Evolutionary conservation across 2,888 invertebrate genomes (phyloP).

Genomic region (Zeuzera pyrina): DNA sequence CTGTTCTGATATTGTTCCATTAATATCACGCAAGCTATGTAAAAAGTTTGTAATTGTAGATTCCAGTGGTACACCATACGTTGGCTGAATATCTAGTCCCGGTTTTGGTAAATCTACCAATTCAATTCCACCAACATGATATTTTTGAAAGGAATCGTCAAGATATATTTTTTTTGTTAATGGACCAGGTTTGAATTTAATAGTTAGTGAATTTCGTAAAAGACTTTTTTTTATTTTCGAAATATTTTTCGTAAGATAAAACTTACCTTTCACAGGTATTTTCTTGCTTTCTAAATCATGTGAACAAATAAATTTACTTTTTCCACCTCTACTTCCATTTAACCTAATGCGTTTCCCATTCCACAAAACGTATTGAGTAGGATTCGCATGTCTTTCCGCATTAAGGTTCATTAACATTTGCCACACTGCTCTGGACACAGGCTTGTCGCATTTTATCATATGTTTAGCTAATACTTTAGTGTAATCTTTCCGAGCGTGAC

Average conservation of each 20-base stretch:
- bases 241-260: conserved; percentile 13
- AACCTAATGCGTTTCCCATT: conserved; percentile 45
- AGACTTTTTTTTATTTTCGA: conserved; percentile 30
- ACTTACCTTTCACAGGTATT: conserved; percentile 17
- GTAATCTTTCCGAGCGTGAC: conserved; percentile 34
- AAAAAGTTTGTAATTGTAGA: conserved; percentile 51
- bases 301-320: conserved; percentile 38
- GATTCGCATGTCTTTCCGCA: conserved; percentile 32
- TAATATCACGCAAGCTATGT: conserved; percentile 37
- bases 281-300: conserved; percentile 31
- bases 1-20: conserved; percentile 52
- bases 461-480: conserved; percentile 43
- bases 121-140: conserved; percentile 54
- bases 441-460: conserved; percentile 36
- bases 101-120: conserved; percentile 64
- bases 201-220: conserved; percentile 37
- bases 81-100: conserved; percentile 58
- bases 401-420: conserved; percentile 60
- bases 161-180: conserved; percentile 59
- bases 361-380: conserved; percentile 47
- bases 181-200: conserved; percentile 73
- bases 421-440: conserved; percentile 50
- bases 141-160: conserved; percentile 53
- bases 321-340: conserved; percentile 53
- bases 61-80: conserved; percentile 56